Evolutionary conservation across 2,797 vertebrate genomes (phyloP).

Genomic region (Lindbergichthys nudifrons): DNA sequence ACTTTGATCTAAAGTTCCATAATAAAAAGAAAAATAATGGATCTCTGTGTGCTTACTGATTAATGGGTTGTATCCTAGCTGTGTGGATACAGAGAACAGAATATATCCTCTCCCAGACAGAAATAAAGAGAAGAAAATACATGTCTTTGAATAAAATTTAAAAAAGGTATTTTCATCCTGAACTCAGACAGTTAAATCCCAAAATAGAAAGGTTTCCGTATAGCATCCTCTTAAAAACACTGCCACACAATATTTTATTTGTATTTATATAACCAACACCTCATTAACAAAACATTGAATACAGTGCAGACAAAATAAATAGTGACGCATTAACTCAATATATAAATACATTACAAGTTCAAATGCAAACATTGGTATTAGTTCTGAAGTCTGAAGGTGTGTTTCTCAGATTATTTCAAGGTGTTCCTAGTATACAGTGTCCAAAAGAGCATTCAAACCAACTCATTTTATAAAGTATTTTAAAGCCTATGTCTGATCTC

Average conservation of each 20-base stretch:
- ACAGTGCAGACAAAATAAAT: not conserved
- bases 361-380: too few species aligned
- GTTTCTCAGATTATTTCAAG: not conserved
- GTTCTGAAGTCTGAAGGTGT: too few species aligned
- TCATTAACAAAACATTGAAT: not conserved
- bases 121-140: conserved; percentile 40
- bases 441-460: not conserved
- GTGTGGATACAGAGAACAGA: conserved; percentile 42
- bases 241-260: not conserved
- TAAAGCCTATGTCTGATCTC: not conserved
- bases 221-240: not conserved
- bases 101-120: conserved; percentile 20
- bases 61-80: conserved; percentile 78
- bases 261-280: not conserved
- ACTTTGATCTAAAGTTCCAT: conserved; percentile 84
- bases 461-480: not conserved
- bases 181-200: conserved; percentile 8
- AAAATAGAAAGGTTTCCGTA: not conserved
- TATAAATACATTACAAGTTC: not conserved
- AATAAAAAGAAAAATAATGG: conserved; percentile 86
- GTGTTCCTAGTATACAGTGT: not conserved
- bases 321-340: not conserved
- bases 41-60: conserved; percentile 74
- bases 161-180: not conserved
- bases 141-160: conserved; percentile 24